A percentile compares a stretch with the other conserved stretches of the same genome.
phyloP scores from a whole-genome alignment of 1,140 invertebrate species.

The Trigoniulus corallinus region DNA sequence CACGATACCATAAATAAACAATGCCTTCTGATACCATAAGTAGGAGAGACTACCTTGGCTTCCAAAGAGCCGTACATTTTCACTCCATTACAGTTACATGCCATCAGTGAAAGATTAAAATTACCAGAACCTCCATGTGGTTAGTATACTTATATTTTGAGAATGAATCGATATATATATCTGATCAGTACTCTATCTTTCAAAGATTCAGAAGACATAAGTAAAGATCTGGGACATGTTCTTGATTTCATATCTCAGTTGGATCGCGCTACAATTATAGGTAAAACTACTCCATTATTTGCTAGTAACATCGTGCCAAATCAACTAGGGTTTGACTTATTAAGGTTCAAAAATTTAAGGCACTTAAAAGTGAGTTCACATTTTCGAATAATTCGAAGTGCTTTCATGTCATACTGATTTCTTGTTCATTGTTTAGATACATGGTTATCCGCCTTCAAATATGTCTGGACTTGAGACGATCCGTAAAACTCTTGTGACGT shows the following conservation, averaged over 20 bases:
- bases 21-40: constrained; percentile 12
- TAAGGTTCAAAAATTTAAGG: constrained; percentile 54
- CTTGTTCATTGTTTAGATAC: constrained; percentile 6
- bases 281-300: constrained; percentile 40
- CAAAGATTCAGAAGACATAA: constrained; percentile 45
- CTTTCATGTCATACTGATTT: constrained; percentile 1
- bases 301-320: constrained; percentile 70
- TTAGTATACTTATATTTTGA: constrained; percentile 6
- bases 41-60: constrained; percentile 23
- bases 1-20: not conserved
- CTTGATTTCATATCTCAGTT: constrained; percentile 71
- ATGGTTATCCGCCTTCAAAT: not conserved
- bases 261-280: constrained; percentile 44
- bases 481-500: constrained; percentile 41
- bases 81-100: constrained; percentile 50
- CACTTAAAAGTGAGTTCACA: constrained; percentile 21
- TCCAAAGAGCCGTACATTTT: constrained; percentile 18
- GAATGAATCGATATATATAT: constrained; percentile 2
- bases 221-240: constrained; percentile 72
- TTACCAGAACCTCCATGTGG: constrained; percentile 52
- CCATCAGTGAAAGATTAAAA: constrained; percentile 69
- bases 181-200: constrained; percentile 14
- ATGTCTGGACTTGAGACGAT: constrained; percentile 26
- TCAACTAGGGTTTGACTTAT: constrained; percentile 56
- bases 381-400: not conserved